Conservation (phyloP, 2,797 vertebrate genomes). For the Cyclopterus lumpus region DNA sequence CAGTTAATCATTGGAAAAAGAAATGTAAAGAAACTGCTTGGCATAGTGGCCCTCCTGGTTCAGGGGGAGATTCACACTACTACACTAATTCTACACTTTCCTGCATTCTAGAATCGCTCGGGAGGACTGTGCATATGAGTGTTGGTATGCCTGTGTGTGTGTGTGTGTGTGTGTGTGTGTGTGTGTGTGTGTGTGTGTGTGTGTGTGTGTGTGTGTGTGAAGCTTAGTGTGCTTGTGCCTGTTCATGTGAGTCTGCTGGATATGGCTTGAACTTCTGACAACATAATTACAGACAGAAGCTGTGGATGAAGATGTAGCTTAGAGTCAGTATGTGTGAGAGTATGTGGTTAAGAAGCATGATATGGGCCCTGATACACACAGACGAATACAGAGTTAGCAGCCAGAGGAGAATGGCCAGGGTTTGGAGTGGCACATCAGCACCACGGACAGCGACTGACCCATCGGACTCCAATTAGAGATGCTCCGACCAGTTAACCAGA, state of each 20-base stretch:
- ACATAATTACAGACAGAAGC: conserved; percentile 72
- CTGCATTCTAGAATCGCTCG: conserved; percentile 48
- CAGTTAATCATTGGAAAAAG: conserved; percentile 18
- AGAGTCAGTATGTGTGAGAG: conserved; percentile 63
- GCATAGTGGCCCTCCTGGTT: conserved; percentile 9
- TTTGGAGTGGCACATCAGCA: conserved; percentile 68
- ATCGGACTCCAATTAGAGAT: conserved; percentile 76
- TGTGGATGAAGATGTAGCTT: conserved; percentile 73
- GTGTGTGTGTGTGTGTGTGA: not conserved
- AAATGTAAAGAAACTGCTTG: not conserved
- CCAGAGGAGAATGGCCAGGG: conserved; percentile 36
- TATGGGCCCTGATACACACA: conserved; percentile 25
- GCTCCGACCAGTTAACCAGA: conserved; percentile 67
- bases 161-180: not conserved
- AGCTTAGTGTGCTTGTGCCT: conserved; percentile 19
- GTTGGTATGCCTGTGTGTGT: conserved; percentile 6
- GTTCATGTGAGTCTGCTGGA: conserved; percentile 55
- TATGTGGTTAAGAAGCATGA: conserved; percentile 69
- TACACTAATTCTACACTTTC: conserved; percentile 57
- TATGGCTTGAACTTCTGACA: conserved; percentile 72
- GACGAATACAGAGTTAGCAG: conserved; percentile 13
- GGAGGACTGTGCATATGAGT: conserved; percentile 35
- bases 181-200: conserved; percentile 18
- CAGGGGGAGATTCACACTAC: conserved; percentile 41
- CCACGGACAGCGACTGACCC: conserved; percentile 73